Conservation (phyloP, 2,797 vertebrate genomes). For the Sarcoramphus papa region DNA sequence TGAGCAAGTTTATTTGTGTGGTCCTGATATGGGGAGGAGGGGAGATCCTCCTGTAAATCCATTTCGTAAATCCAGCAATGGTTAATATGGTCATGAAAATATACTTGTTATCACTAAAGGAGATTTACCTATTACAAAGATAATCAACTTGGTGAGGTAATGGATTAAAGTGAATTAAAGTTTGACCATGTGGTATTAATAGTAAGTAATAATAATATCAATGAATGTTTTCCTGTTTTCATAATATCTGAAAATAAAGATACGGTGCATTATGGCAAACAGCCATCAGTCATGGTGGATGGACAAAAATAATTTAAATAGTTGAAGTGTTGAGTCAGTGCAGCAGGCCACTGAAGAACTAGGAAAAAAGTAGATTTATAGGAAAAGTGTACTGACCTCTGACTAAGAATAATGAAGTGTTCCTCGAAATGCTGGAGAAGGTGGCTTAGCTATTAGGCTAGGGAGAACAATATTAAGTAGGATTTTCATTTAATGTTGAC, state of each 20-base stretch:
- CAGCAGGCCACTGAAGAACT: neutral
- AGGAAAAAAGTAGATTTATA: neutral
- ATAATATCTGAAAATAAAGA: neutral
- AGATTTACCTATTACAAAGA: neutral
- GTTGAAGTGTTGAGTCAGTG: neutral
- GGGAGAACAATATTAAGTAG: neutral
- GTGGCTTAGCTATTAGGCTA: neutral
- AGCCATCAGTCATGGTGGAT: neutral
- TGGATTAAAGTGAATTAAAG: neutral
- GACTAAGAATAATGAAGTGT: neutral
- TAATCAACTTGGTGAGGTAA: neutral
- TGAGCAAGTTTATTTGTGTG: neutral
- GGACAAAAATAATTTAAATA: neutral
- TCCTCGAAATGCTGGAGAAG: neutral
- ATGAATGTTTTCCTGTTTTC: neutral
- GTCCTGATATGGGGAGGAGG: neutral
- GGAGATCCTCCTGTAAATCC: neutral
- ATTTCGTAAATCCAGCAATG: neutral
- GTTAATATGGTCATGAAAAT: neutral
- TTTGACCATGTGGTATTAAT: neutral
- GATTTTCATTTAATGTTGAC: slow-evolving; percentile 10
- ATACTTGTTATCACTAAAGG: neutral
- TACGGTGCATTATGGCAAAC: neutral
- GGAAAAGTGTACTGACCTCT: neutral
- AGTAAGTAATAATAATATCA: neutral